Percentiles rank a stretch among this genome's conserved stretches.
Conservation (phyloP, 2,888 invertebrate species). For the Strigamia maritima region DNA sequence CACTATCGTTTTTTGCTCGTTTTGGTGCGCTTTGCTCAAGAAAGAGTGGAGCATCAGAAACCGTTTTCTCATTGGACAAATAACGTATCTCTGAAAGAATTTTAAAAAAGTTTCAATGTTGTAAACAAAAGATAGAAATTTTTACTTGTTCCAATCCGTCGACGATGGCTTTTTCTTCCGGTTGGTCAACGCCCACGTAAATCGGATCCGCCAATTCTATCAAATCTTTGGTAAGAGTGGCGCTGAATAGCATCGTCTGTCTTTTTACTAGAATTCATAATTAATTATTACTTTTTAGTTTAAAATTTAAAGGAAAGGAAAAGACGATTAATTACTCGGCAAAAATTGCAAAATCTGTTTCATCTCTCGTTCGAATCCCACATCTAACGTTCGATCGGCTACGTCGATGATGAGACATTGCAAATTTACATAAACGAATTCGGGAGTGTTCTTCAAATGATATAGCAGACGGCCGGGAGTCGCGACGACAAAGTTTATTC, state of each 20-base stretch:
- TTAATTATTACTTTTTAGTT: conserved; percentile 3
- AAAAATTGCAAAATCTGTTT: conserved; percentile 87
- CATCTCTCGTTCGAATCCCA: conserved; percentile 96
- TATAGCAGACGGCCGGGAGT: conserved; percentile 93
- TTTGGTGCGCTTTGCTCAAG: conserved; percentile 89
- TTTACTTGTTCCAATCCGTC: conserved; percentile 60
- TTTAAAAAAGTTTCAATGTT: too few species aligned
- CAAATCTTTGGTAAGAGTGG: conserved; percentile 88
- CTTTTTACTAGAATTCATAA: conserved; percentile 67
- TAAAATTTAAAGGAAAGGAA: too few species aligned
- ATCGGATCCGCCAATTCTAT: conserved; percentile 87
- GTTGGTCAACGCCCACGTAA: conserved; percentile 92
- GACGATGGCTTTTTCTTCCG: conserved; percentile 59
- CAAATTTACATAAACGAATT: conserved; percentile 88
- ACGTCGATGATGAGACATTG: conserved; percentile 95
- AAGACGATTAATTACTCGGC: conserved; percentile 84
- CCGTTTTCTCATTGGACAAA: conserved; percentile 91
- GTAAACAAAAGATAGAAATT: too few species aligned
- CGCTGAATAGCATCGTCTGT: conserved; percentile 97
- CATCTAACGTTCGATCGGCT: conserved; percentile 94
- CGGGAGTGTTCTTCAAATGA: conserved; percentile 82
- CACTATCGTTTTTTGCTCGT: conserved; percentile 84
- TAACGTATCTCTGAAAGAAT: conserved; percentile 91
- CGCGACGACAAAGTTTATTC: conserved; percentile 87
- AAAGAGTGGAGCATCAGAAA: conserved; percentile 93